phyloP scores from a whole-genome alignment of 2,888 invertebrate species.

The Luperina testacea region DNA sequence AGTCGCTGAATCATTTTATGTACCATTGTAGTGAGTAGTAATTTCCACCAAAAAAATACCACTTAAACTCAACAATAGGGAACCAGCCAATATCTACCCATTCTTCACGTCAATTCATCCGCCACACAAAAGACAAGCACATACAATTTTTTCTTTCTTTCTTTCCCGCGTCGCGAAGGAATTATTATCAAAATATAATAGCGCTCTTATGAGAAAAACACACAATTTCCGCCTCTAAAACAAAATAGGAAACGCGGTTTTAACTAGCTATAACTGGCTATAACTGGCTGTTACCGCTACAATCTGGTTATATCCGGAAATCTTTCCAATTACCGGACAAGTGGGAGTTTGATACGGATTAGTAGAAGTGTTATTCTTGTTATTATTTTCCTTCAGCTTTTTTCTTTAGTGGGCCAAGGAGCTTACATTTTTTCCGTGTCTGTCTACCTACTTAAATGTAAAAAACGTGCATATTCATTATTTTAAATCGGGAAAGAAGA shows the following conservation, averaged over 20 bases:
- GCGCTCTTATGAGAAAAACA: slow-evolving; percentile 35
- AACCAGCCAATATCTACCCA: slow-evolving; percentile 33
- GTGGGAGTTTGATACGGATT: slow-evolving; percentile 66
- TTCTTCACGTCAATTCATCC: slow-evolving; percentile 28
- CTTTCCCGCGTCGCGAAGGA: slow-evolving; percentile 18
- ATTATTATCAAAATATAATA: slow-evolving; percentile 43
- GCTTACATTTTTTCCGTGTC: no score
- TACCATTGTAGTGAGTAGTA: not conserved
- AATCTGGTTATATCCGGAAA: slow-evolving; percentile 69
- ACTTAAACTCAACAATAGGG: slow-evolving; percentile 27
- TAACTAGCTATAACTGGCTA: slow-evolving; percentile 57
- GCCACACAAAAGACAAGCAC: slow-evolving; percentile 39
- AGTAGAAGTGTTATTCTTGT: slow-evolving; percentile 47
- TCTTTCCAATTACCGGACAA: slow-evolving; percentile 74
- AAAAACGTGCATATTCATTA: not conserved
- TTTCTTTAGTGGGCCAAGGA: not conserved
- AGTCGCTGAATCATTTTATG: not conserved
- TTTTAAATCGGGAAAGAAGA: not conserved
- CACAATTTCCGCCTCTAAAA: slow-evolving; percentile 41
- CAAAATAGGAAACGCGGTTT: slow-evolving; percentile 54
- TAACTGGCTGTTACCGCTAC: slow-evolving; percentile 64
- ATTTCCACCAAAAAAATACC: slow-evolving; percentile 11
- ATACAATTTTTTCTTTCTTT: slow-evolving; percentile 20
- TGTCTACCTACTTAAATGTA: no score
- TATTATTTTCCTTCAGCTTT: not conserved